phyloP scores from a whole-genome alignment of 2,888 invertebrate species.

The Rotaria magnacalcarata region DNA sequence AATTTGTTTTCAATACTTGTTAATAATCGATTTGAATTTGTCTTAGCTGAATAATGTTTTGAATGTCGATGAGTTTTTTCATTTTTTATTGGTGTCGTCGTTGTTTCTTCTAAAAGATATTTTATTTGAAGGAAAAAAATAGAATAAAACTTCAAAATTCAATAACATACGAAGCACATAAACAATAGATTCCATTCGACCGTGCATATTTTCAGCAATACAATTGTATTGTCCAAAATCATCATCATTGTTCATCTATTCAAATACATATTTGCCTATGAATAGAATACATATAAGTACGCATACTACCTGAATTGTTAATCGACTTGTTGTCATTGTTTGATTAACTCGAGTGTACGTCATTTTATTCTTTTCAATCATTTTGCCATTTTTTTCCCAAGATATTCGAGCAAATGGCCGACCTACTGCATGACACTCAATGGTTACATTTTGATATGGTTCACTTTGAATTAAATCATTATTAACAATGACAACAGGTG shows the following conservation, averaged over 20 bases:
- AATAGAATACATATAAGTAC: neutral
- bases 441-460: neutral
- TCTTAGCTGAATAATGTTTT: neutral
- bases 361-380: neutral
- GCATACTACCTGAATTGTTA: neutral
- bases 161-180: slow-evolving; percentile 23
- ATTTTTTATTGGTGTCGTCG: neutral
- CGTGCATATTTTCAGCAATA: slow-evolving; percentile 27
- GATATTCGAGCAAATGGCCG: neutral
- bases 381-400: slow-evolving; percentile 22
- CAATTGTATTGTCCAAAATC: slow-evolving; percentile 30
- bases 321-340: slow-evolving; percentile 1
- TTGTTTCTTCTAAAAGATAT: neutral
- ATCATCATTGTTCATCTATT: slow-evolving; percentile 24
- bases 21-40: neutral
- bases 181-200: slow-evolving; percentile 21
- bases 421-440: neutral
- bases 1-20: neutral
- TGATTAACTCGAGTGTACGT: slow-evolving; percentile 25
- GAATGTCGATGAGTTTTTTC: neutral
- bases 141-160: neutral
- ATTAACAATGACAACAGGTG: neutral
- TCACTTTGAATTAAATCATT: slow-evolving; percentile 4
- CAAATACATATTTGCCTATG: slow-evolving; percentile 16
- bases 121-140: no score